phyloP scores from a whole-genome alignment of 1,140 invertebrate species.

The Oppia nitens region DNA sequence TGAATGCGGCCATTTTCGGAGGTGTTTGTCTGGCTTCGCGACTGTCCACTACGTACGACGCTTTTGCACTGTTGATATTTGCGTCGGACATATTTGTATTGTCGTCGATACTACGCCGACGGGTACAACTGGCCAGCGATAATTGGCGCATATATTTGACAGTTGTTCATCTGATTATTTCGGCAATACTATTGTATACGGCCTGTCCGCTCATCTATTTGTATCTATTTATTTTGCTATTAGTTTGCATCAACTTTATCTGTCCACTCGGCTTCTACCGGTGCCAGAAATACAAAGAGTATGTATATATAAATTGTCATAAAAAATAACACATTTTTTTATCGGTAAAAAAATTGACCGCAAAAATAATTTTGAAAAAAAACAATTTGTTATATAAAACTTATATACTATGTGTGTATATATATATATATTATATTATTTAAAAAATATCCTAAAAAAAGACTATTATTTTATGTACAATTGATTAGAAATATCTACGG shows the following conservation, averaged over 20 bases:
- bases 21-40: constrained; percentile 85
- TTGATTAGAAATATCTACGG: constrained; percentile 18
- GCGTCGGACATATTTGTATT: constrained; percentile 74
- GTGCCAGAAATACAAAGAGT: constrained; percentile 22
- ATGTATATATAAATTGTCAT: too few species aligned
- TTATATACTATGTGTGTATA: too few species aligned
- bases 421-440: too few species aligned
- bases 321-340: too few species aligned
- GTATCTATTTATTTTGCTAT: constrained; percentile 32
- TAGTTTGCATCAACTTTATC: constrained; percentile 16
- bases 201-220: constrained; percentile 27
- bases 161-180: neutral
- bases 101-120: constrained; percentile 56
- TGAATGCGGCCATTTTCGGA: constrained; percentile 81
- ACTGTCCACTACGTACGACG: constrained; percentile 58
- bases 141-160: constrained; percentile 25
- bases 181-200: constrained; percentile 22
- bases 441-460: neutral
- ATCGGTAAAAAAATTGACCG: too few species aligned
- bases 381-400: too few species aligned
- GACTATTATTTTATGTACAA: neutral
- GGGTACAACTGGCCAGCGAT: constrained; percentile 25
- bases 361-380: too few species aligned
- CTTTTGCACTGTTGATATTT: constrained; percentile 68
- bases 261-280: constrained; percentile 21